Evolutionary conservation across 2,888 invertebrate genomes (phyloP).

Genomic region (Zygaena filipendulae): DNA sequence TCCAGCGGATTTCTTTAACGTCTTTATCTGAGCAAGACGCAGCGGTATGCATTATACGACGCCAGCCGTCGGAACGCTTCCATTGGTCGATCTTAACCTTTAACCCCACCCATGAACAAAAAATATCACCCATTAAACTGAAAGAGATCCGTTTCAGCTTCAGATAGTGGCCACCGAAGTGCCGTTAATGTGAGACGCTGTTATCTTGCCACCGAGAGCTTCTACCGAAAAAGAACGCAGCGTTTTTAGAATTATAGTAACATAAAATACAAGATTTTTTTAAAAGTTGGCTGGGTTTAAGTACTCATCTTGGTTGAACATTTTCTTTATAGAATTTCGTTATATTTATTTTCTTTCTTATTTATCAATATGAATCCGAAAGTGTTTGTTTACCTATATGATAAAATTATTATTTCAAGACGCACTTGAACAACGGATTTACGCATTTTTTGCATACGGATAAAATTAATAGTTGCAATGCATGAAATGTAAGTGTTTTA

Average conservation of each 20-base stretch:
- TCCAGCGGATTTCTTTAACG: constrained; percentile 31
- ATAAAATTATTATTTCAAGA: too few species aligned
- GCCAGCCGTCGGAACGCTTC: constrained; percentile 29
- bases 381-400: too few species aligned
- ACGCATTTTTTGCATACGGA: too few species aligned
- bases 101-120: constrained; percentile 63
- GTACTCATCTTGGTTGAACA: too few species aligned
- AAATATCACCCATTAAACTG: constrained; percentile 61
- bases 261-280: constrained; percentile 12
- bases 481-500: too few species aligned
- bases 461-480: too few species aligned
- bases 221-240: constrained; percentile 22
- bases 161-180: constrained; percentile 31
- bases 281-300: constrained; percentile 1
- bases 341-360: too few species aligned
- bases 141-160: constrained; percentile 52
- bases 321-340: too few species aligned
- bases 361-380: too few species aligned
- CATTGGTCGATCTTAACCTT: constrained; percentile 56
- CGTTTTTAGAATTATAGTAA: constrained; percentile 20
- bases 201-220: constrained; percentile 32
- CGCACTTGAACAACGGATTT: too few species aligned
- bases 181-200: constrained; percentile 36
- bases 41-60: constrained; percentile 20
- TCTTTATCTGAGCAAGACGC: constrained; percentile 32